Percentiles rank a stretch among this genome's conserved stretches.
phyloP scores from a whole-genome alignment of 1,140 invertebrate species.

The Zaprionus davidi region DNA sequence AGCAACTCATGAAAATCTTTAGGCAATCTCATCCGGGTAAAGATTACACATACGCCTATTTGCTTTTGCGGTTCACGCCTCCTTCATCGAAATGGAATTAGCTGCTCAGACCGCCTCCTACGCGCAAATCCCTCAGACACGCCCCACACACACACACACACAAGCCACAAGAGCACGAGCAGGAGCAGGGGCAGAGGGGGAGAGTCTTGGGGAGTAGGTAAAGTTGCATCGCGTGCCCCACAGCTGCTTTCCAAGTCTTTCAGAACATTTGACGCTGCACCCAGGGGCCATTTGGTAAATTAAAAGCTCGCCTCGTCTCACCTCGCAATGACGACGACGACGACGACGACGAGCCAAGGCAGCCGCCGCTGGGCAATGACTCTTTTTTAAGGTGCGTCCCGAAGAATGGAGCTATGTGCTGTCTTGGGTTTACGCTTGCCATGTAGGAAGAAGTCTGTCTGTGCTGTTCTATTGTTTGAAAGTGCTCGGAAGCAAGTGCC shows the following conservation, averaged over 20 bases:
- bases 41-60: constrained; percentile 77
- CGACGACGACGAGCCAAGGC: constrained; percentile 3
- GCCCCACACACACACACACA: constrained; percentile 29
- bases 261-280: constrained; percentile 56
- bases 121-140: constrained; percentile 39
- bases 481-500: not conserved
- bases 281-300: constrained; percentile 49
- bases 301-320: constrained; percentile 30
- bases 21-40: constrained; percentile 69
- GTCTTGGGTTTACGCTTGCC: not conserved
- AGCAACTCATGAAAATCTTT: constrained; percentile 20
- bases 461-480: not conserved
- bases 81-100: constrained; percentile 36
- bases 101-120: constrained; percentile 25
- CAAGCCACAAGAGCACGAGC: not conserved
- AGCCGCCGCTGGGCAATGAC: constrained; percentile 38
- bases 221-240: constrained; percentile 48
- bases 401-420: constrained; percentile 18
- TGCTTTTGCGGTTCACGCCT: constrained; percentile 44
- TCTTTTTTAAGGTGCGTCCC: constrained; percentile 28
- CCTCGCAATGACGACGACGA: constrained; percentile 2
- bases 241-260: constrained; percentile 28
- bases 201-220: not conserved
- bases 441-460: not conserved
- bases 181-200: not conserved